Conservation (phyloP, 2,888 invertebrate genomes). For the Urechis unicinctus region DNA sequence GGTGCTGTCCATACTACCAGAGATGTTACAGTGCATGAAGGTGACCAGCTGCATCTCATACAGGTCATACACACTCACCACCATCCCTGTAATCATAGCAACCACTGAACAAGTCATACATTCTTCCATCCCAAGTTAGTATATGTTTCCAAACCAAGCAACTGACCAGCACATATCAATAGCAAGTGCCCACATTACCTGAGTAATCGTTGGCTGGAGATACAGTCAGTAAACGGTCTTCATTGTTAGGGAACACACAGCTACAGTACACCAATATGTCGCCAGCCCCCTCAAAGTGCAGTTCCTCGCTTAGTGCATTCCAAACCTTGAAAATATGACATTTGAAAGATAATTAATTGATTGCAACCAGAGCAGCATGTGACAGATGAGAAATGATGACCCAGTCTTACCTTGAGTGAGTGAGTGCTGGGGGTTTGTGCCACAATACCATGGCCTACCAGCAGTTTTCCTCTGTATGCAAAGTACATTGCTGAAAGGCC, state of each 20-base stretch:
- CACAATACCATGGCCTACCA: slow-evolving; percentile 10
- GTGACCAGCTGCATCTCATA: slow-evolving; percentile 13
- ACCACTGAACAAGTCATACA: too few species aligned
- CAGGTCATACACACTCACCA: slow-evolving; percentile 15
- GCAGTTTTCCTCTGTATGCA: slow-evolving; percentile 11
- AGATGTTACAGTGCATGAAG: slow-evolving; percentile 16
- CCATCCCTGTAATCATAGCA: slow-evolving; percentile 11
- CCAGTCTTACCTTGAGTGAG: neutral
- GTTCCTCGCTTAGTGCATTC: slow-evolving; percentile 9
- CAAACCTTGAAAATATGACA: slow-evolving; percentile 11
- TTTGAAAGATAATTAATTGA: too few species aligned
- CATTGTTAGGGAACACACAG: slow-evolving; percentile 4
- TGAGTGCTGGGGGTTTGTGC: neutral
- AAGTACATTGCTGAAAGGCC: slow-evolving; percentile 11
- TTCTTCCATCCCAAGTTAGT: too few species aligned
- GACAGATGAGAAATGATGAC: neutral
- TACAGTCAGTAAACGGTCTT: slow-evolving; percentile 6
- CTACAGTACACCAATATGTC: slow-evolving; percentile 10
- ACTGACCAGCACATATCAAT: neutral
- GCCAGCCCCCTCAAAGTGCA: slow-evolving; percentile 1
- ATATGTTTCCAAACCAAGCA: too few species aligned
- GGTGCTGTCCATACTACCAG: slow-evolving; percentile 15
- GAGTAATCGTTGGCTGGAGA: slow-evolving; percentile 2
- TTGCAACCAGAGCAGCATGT: too few species aligned
- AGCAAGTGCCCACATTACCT: neutral